A percentile compares a stretch with the other conserved stretches of the same genome.
phyloP scores from a whole-genome alignment of 2,797 vertebrate species.

The Botia almorhae region DNA sequence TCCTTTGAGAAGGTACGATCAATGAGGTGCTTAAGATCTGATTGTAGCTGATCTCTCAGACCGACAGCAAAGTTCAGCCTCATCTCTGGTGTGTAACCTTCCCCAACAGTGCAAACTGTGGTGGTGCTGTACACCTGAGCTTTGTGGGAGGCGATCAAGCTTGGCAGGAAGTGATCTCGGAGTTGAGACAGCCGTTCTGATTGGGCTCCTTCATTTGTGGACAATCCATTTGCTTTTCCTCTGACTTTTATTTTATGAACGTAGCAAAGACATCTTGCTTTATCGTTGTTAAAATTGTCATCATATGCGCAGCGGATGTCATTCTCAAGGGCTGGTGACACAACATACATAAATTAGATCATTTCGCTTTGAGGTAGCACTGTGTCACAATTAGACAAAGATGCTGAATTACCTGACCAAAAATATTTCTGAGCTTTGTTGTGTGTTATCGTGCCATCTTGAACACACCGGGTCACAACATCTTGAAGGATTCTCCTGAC shows the following conservation, averaged over 20 bases:
- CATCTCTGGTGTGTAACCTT: constrained; percentile 71
- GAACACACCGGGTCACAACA: constrained; percentile 68
- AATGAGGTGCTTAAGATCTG: constrained; percentile 72
- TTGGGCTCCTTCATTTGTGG: constrained; percentile 18
- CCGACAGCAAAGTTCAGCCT: constrained; percentile 69
- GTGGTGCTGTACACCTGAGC: constrained; percentile 74
- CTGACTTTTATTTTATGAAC: constrained; percentile 72
- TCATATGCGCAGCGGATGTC: constrained; percentile 77
- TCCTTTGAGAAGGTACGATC: constrained; percentile 39
- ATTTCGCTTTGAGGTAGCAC: not conserved
- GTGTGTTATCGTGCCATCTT: constrained; percentile 64
- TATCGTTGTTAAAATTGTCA: constrained; percentile 51
- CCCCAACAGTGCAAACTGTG: constrained; percentile 66
- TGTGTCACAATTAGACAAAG: not conserved
- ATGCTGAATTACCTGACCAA: constrained; percentile 72
- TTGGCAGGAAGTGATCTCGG: constrained; percentile 74
- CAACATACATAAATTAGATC: constrained; percentile 23
- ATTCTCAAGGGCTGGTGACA: constrained; percentile 72
- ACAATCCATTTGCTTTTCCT: constrained; percentile 31
- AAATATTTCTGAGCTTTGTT: constrained; percentile 71
- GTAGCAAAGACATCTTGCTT: constrained; percentile 77
- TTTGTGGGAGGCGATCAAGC: constrained; percentile 65
- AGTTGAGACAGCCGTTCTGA: constrained; percentile 69
- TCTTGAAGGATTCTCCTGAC: constrained; percentile 65
- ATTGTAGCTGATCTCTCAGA: constrained; percentile 76